Evolutionary conservation across 1,140 invertebrate species (phyloP).

Genomic region (Teleopsis dalmanni): DNA sequence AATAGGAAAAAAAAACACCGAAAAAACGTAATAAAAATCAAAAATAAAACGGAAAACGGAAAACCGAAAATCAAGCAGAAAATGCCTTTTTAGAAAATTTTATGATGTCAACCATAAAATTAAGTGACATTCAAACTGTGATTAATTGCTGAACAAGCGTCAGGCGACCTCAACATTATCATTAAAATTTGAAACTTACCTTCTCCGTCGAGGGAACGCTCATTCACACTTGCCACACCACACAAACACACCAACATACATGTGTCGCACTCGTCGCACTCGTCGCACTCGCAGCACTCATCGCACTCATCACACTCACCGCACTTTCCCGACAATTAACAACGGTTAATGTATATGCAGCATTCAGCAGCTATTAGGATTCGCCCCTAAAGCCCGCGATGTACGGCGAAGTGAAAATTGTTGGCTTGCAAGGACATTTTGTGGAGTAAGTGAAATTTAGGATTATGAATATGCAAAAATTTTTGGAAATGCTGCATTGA

Average conservation of each 20-base stretch:
- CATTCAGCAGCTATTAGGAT: too few species aligned
- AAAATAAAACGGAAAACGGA: not conserved
- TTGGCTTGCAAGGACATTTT: too few species aligned
- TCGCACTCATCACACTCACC: too few species aligned
- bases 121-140: constrained; percentile 17
- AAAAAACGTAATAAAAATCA: not conserved
- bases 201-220: not conserved
- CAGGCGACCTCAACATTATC: constrained; percentile 11
- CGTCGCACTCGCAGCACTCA: too few species aligned
- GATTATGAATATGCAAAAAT: too few species aligned
- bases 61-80: constrained; percentile 1
- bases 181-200: constrained; percentile 12
- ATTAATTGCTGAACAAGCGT: constrained; percentile 10
- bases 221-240: not conserved
- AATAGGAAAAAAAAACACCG: not conserved
- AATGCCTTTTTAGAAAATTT: constrained; percentile 8
- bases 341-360: too few species aligned
- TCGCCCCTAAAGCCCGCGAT: too few species aligned
- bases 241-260: not conserved
- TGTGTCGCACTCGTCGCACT: too few species aligned
- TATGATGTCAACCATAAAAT: constrained; percentile 16
- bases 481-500: too few species aligned
- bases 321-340: too few species aligned
- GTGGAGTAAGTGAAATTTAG: too few species aligned
- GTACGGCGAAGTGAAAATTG: too few species aligned